phyloP scores from a whole-genome alignment of 1,140 invertebrate genomes.

The Drosophila rufa region DNA sequence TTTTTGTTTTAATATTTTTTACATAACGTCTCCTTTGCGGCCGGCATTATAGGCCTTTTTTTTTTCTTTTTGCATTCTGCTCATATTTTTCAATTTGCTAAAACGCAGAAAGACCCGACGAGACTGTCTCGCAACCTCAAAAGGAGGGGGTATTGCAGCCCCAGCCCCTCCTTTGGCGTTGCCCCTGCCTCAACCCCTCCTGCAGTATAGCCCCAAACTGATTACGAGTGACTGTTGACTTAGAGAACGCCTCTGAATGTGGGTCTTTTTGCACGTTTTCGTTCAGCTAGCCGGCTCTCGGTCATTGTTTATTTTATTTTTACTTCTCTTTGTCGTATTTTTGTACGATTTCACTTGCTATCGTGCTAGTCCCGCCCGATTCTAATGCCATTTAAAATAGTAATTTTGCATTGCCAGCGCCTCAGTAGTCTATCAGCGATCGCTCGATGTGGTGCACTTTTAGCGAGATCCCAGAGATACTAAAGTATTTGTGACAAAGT shows the following conservation, averaged over 20 bases:
- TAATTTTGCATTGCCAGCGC: slow-evolving; percentile 40
- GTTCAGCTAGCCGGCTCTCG: slow-evolving; percentile 28
- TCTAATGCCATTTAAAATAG: slow-evolving; percentile 65
- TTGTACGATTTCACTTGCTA: slow-evolving; percentile 54
- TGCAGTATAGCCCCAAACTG: slow-evolving; percentile 37
- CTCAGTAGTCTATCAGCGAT: slow-evolving; percentile 67
- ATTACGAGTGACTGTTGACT: slow-evolving; percentile 40
- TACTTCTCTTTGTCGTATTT: slow-evolving; percentile 40
- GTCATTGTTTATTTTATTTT: slow-evolving; percentile 39
- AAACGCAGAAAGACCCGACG: slow-evolving; percentile 58
- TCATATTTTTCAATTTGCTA: slow-evolving; percentile 53
- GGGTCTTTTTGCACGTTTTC: slow-evolving; percentile 68
- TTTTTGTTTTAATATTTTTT: slow-evolving; percentile 37
- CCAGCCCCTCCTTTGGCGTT: neutral
- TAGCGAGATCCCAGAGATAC: slow-evolving; percentile 3
- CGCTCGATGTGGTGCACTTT: slow-evolving; percentile 40
- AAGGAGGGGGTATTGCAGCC: slow-evolving; percentile 1
- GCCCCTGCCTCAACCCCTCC: slow-evolving; percentile 4
- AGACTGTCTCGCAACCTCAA: slow-evolving; percentile 22
- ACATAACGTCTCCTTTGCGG: slow-evolving; percentile 68
- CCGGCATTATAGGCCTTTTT: slow-evolving; percentile 54
- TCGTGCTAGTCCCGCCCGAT: slow-evolving; percentile 37
- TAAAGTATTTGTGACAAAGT: slow-evolving; percentile 5
- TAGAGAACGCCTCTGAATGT: slow-evolving; percentile 51
- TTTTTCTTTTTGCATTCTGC: slow-evolving; percentile 24